phyloP scores from a whole-genome alignment of 2,113 vertebrate genomes.

The Scomber japonicus region DNA sequence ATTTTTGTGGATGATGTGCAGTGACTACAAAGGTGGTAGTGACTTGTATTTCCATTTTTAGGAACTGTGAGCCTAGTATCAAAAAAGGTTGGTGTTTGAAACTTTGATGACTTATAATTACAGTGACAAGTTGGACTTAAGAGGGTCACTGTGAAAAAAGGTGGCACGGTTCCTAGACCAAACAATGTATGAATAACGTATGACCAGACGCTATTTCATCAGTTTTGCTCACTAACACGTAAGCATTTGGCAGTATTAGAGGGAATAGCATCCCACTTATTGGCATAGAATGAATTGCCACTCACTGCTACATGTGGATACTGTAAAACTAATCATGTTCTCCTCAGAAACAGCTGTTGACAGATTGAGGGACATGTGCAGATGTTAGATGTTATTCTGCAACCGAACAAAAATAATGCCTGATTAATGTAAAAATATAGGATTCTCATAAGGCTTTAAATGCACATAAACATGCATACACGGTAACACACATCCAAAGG shows the following conservation, averaged over 20 bases:
- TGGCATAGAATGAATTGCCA: neutral
- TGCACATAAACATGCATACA: neutral
- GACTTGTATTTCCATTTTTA: neutral
- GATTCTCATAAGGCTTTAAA: neutral
- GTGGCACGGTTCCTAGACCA: neutral
- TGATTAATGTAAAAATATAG: constrained; percentile 1
- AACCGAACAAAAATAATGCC: constrained; percentile 20
- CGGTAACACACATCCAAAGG: neutral
- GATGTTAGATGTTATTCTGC: constrained; percentile 10
- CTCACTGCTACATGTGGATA: constrained; percentile 1
- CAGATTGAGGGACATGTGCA: constrained; percentile 1
- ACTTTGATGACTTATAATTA: constrained; percentile 24
- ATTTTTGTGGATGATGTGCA: neutral
- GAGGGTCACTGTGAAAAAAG: constrained; percentile 8
- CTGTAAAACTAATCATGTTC: constrained; percentile 20
- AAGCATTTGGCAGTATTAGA: constrained; percentile 3
- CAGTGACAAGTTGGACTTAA: neutral
- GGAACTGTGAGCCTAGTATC: neutral
- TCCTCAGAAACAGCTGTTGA: constrained; percentile 20
- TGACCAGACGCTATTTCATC: neutral
- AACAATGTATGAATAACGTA: neutral
- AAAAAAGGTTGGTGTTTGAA: neutral
- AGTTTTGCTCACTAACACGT: constrained; percentile 8
- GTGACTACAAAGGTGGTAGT: neutral
- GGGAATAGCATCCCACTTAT: constrained; percentile 2